Evolutionary conservation across 2,888 invertebrate species (phyloP).

Genomic region (Lasioglossum marginatum): DNA sequence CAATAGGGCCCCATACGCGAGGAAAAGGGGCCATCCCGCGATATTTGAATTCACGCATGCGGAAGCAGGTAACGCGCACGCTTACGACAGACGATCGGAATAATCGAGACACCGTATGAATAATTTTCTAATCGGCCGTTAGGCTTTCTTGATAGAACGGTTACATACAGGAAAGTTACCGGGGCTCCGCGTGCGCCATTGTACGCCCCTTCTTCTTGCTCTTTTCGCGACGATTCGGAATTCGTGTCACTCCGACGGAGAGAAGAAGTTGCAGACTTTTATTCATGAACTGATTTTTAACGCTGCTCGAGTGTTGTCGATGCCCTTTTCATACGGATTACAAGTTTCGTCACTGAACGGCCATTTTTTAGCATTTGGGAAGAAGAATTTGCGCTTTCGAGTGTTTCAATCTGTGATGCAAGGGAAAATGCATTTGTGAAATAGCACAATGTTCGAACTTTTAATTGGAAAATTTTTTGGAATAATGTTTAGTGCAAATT

Average conservation of each 20-base stretch:
- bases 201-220: background rate
- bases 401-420: background rate
- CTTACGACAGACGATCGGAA: conserved; percentile 52
- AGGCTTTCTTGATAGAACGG: conserved; percentile 45
- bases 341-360: background rate
- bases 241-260: background rate
- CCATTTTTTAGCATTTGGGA: background rate
- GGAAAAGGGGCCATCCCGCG: conserved; percentile 1
- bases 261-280: conserved; percentile 2
- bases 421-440: background rate
- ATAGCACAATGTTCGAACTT: background rate
- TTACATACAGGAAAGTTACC: conserved; percentile 17
- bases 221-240: conserved; percentile 16
- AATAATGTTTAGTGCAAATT: background rate
- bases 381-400: background rate
- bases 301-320: background rate
- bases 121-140: conserved; percentile 71
- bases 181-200: conserved; percentile 10
- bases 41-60: conserved; percentile 39
- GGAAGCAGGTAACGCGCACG: conserved; percentile 64
- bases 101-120: conserved; percentile 55
- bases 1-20: conserved; percentile 11
- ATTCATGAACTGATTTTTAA: background rate
- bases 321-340: background rate
- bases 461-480: background rate